These are phyloP conservation scores for Macrobrachium rosenbergii DNA, from an alignment of 1,140 invertebrate species.

Conservation along the genomic window DNA sequence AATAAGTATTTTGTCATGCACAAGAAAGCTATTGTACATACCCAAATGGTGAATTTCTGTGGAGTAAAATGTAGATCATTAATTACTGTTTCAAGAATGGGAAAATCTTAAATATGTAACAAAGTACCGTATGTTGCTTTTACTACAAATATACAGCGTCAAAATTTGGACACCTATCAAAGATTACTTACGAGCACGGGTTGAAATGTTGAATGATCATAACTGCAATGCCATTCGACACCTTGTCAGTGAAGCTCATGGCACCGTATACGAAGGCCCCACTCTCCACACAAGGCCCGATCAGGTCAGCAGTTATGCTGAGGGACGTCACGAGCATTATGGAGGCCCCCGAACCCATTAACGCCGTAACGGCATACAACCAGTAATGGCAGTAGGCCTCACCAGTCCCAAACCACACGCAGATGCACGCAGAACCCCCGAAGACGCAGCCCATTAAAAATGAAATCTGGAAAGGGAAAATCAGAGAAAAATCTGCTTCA, in stretches of 20 bases:
- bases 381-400: conserved; percentile 75
- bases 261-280: conserved; percentile 95
- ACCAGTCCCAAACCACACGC: conserved; percentile 72
- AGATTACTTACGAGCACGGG: conserved; percentile 54
- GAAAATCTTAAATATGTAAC: too few relatives aligned
- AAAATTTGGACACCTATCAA: too few relatives aligned
- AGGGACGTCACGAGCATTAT: conserved; percentile 91
- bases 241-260: conserved; percentile 96
- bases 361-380: conserved; percentile 81
- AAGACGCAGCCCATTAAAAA: conserved; percentile 56
- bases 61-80: too few relatives aligned
- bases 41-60: too few relatives aligned
- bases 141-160: too few relatives aligned
- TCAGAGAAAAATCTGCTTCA: too few relatives aligned
- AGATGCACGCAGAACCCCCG: conserved; percentile 30
- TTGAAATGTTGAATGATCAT: conserved; percentile 80
- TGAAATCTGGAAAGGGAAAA: conserved; percentile 37
- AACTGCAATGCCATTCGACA: conserved; percentile 88
- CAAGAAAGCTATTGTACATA: too few relatives aligned
- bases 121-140: too few relatives aligned
- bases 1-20: too few relatives aligned
- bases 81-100: too few relatives aligned
- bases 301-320: conserved; percentile 89
- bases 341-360: conserved; percentile 86
- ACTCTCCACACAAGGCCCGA: conserved; percentile 83